These are phyloP conservation scores for Vultur gryphus DNA, from an alignment of 2,797 vertebrate genomes.

Conservation along the genomic window DNA sequence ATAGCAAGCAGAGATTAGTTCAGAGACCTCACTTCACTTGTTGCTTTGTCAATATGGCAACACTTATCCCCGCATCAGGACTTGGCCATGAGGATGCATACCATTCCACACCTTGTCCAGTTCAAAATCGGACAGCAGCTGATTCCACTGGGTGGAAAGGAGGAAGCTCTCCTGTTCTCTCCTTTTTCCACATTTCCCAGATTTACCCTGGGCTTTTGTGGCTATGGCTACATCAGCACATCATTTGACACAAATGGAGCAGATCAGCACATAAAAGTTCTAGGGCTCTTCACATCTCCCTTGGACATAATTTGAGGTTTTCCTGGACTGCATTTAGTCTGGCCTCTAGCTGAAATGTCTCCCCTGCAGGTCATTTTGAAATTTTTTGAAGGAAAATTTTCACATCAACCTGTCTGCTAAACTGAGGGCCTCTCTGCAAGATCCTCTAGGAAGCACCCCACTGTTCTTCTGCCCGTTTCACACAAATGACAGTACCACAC, in stretches of 20 bases:
- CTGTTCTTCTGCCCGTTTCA: not conserved
- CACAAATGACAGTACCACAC: too few relatives aligned
- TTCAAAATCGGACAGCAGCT: not conserved
- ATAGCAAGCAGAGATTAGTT: not conserved
- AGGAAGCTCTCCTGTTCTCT: not conserved
- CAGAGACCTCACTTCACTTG: not conserved
- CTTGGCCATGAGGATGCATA: not conserved
- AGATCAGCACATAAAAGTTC: not conserved
- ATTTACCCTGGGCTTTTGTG: not conserved
- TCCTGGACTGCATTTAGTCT: not conserved
- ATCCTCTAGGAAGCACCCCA: not conserved
- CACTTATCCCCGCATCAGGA: fast-evolving
- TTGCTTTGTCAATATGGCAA: not conserved
- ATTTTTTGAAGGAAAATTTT: not conserved
- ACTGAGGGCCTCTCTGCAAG: not conserved
- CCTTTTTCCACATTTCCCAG: not conserved
- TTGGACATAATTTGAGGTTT: not conserved
- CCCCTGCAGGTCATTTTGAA: not conserved
- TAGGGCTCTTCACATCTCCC: not conserved
- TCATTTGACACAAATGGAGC: not conserved
- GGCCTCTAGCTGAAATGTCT: fast-evolving
- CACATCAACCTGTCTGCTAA: not conserved
- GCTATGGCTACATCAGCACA: not conserved
- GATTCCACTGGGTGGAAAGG: not conserved
- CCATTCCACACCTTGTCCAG: not conserved